Evolutionary conservation across 2,113 vertebrate genomes (phyloP).

Genomic region (Cryptotis parvus): DNA sequence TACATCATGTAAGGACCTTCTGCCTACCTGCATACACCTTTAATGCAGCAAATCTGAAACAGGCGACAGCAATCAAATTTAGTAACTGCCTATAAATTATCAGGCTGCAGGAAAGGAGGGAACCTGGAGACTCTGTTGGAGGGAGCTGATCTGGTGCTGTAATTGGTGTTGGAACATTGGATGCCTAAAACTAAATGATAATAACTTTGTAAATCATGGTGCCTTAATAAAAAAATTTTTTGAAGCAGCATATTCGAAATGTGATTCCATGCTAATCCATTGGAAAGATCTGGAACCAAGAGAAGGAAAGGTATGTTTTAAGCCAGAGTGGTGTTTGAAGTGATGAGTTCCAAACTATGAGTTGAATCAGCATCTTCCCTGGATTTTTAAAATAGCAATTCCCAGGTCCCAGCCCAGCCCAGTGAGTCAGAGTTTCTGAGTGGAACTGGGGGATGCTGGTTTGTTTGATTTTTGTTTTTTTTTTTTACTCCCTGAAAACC

Average conservation of each 20-base stretch:
- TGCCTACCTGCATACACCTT: no score
- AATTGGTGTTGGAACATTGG: no score
- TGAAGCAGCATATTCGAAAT: background rate
- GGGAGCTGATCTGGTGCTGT: no score
- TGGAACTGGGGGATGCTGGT: background rate
- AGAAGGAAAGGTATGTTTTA: background rate
- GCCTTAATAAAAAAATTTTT: no score
- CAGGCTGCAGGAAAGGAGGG: no score
- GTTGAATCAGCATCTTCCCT: background rate
- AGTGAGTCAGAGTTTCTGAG: conserved; percentile 8
- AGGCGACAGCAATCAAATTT: no score
- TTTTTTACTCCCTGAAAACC: background rate
- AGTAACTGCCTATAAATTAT: no score
- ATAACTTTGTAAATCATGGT: no score
- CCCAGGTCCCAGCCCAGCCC: background rate
- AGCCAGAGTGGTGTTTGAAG: background rate
- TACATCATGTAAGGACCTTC: background rate
- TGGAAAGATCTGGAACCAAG: background rate
- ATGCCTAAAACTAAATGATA: no score
- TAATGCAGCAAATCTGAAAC: background rate
- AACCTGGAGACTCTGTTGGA: no score
- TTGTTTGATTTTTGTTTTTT: background rate
- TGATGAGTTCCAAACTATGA: background rate
- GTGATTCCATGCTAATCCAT: background rate
- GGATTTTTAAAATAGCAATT: conserved; percentile 44